These are phyloP conservation scores for Lipotes vexillifer DNA, from an alignment of 2,113 vertebrate genomes.

Conservation along the genomic window DNA sequence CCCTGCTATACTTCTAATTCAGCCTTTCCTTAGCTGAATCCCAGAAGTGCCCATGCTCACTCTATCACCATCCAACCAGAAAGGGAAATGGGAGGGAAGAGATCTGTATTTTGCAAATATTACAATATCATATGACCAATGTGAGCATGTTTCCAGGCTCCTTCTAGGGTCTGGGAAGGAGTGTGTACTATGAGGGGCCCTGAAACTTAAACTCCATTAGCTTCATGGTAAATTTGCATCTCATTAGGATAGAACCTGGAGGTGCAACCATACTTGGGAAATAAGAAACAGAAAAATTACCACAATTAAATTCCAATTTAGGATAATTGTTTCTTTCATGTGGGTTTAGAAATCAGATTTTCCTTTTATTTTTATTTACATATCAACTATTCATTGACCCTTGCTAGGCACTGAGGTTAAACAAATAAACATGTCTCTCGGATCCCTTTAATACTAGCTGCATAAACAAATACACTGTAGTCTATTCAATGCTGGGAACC, in stretches of 20 bases:
- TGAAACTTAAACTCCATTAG: background rate
- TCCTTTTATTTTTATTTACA: slow-evolving; percentile 37
- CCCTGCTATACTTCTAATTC: background rate
- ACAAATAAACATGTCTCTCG: background rate
- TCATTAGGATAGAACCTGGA: slow-evolving; percentile 16
- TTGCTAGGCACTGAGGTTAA: background rate
- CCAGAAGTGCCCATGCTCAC: background rate
- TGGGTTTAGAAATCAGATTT: background rate
- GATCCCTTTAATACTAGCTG: background rate
- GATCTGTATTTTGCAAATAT: background rate
- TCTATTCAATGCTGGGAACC: background rate
- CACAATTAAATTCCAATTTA: slow-evolving; percentile 45
- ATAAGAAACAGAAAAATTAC: slow-evolving; percentile 12
- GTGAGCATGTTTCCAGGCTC: background rate
- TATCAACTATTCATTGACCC: background rate
- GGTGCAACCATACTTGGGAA: background rate
- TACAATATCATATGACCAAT: background rate
- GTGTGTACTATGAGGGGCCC: background rate
- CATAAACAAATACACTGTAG: background rate
- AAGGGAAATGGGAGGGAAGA: background rate
- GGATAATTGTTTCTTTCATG: slow-evolving; percentile 1
- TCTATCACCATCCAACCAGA: background rate
- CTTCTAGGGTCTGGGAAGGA: background rate
- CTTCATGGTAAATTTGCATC: background rate
- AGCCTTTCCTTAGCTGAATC: background rate